Base-by-base conservation (phyloP, 2,113 vertebrate species). In the Oxyruncus cristatus region DNA sequence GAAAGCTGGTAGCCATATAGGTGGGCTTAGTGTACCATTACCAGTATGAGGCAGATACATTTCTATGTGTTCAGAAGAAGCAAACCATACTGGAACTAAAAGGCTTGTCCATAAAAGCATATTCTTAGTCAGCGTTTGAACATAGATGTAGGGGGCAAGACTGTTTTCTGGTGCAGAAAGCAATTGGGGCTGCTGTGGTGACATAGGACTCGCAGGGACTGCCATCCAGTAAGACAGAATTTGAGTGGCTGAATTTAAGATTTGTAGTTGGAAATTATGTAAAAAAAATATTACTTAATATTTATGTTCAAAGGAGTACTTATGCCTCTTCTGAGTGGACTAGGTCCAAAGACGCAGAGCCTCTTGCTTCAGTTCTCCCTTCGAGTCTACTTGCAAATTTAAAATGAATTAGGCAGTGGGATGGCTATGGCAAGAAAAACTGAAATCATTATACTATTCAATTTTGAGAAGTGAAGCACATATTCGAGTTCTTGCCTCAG, bases 281-380 rank as follows among this genome's bases (percentile, higher is more conserved):
- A 76, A 75, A 72, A 66, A 77, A 59, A 46, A 14, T 8, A 71
- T 67, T 6, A 22, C 13, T 46, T 74, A 59, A 46, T 55, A 75
- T 42, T 13, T 74, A 9, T 56, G 14, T 47, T 81, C 33, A 42
- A 14, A 79, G 44, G 27, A 83, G 65, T 56, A 42, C 11, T 50
- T 0, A 0, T 28, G 39, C 8, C 5, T 5, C 6, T 62, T 50
- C 5, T 39, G 63, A 83, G 12, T 33, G 16, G 7, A n/a, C 14
- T 39, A 42, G 23, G 8, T 75, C 9, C 37, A 72, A 85, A 66
- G 39, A 27, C 15, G 28, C 13, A 22, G 10, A 71, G 6, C 0
- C 2, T 67, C 17, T 81, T 86, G 4, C 7, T 71, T n/a, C 22
- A 35, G 14, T 81, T 70, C n/a, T 81, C 37, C 14, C 7, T 23